Evolutionary conservation across 30 jellyfish, hydroid and myxozoan genomes (phyloP).

Genomic region (Chrysaora quinquecirrha): DNA sequence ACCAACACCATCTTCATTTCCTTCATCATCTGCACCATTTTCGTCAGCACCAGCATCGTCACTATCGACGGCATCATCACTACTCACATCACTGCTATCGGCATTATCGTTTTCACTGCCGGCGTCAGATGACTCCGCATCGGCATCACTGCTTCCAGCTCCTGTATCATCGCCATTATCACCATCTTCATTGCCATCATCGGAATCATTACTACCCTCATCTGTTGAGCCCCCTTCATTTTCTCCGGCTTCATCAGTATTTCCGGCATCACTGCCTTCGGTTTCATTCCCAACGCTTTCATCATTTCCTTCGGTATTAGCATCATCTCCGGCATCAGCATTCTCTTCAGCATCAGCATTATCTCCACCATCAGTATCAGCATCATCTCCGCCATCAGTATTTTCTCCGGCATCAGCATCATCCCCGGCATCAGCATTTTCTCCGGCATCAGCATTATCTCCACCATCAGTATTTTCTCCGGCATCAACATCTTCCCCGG

Average conservation of each 20-base stretch:
- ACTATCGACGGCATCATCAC: slow-evolving; percentile 9
- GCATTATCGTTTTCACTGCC: neutral
- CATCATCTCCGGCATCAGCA: neutral
- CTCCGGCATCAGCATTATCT: no score
- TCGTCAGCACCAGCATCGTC: slow-evolving; percentile 13
- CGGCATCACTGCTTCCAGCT: neutral
- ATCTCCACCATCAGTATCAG: slow-evolving; percentile 3
- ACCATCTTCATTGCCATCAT: neutral
- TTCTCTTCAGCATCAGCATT: neutral
- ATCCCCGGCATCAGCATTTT: no score
- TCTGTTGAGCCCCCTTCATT: neutral
- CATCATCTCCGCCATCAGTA: slow-evolving; percentile 13
- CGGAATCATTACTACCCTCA: slow-evolving; percentile 4
- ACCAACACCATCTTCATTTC: slow-evolving; percentile 2
- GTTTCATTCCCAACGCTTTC: neutral
- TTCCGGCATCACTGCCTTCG: neutral
- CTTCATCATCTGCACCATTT: slow-evolving; percentile 16
- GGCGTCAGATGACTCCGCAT: neutral
- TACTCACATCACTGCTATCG: slow-evolving; percentile 3
- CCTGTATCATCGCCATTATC: slow-evolving; percentile 16
- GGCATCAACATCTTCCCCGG: neutral
- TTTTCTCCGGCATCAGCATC: slow-evolving; percentile 16
- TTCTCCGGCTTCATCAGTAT: neutral
- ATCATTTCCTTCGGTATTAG: neutral
- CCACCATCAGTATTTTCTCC: no score